phyloP scores from a whole-genome alignment of 2,888 invertebrate species.

The Dysmachus trigonus region DNA sequence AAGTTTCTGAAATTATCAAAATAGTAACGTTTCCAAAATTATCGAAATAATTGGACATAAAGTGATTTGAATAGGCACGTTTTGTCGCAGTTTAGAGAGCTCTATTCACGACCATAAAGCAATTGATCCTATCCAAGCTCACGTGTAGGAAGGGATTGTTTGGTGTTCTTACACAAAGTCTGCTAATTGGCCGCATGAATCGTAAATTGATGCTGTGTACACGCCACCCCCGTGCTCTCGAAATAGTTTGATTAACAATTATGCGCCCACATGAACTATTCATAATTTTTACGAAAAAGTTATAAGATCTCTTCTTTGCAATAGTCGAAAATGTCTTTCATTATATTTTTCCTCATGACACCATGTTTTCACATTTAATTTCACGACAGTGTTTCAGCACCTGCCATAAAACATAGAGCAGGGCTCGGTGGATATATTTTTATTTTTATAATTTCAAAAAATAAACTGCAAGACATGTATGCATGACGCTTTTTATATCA shows the following conservation, averaged over 20 bases:
- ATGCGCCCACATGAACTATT: neutral
- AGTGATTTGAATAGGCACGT: neutral
- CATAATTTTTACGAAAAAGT: neutral
- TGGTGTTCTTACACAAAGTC: neutral
- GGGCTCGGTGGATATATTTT: neutral
- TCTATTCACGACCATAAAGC: neutral
- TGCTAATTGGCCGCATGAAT: neutral
- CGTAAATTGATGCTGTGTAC: neutral
- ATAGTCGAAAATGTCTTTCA: neutral
- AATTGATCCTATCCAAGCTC: neutral
- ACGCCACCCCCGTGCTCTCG: neutral
- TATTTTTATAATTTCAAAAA: neutral
- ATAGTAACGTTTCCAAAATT: neutral
- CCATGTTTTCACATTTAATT: neutral
- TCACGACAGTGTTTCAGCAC: neutral
- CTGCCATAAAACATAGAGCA: neutral
- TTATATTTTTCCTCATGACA: neutral
- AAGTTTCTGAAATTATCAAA: neutral
- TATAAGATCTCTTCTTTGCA: neutral
- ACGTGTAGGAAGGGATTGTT: neutral
- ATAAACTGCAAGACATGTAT: neutral
- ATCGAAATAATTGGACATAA: neutral
- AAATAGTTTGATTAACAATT: constrained; percentile 16
- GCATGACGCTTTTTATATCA: neutral
- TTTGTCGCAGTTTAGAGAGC: neutral